A percentile compares a stretch with the other conserved stretches of the same genome.
phyloP scores from a whole-genome alignment of 2,113 vertebrate genomes.

The Toxotes chatareus region DNA sequence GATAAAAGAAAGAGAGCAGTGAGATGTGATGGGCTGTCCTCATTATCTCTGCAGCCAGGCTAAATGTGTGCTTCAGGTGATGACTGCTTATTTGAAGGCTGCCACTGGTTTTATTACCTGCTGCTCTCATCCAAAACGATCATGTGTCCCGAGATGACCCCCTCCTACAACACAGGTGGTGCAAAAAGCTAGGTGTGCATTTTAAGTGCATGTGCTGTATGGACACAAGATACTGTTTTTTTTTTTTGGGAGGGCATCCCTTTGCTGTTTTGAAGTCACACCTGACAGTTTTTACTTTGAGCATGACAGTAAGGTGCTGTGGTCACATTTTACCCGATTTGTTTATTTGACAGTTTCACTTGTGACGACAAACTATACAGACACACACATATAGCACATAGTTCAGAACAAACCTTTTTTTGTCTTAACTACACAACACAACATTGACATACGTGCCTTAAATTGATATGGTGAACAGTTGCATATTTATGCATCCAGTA shows the following conservation, averaged over 20 bases:
- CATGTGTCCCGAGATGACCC: conserved; percentile 3
- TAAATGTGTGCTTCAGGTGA: conserved; percentile 38
- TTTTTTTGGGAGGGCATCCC: neutral
- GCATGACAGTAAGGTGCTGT: neutral
- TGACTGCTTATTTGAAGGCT: conserved; percentile 23
- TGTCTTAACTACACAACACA: neutral
- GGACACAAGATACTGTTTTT: neutral
- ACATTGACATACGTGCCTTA: neutral
- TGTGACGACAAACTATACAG: neutral
- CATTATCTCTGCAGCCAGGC: conserved; percentile 48
- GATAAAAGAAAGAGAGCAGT: conserved; percentile 62
- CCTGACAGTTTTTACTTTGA: too few species aligned
- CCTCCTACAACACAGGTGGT: neutral
- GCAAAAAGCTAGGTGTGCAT: conserved; percentile 5
- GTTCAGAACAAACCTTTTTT: neutral
- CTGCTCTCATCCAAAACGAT: conserved; percentile 37
- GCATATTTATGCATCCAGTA: neutral
- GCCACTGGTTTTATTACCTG: conserved; percentile 17
- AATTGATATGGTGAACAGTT: neutral
- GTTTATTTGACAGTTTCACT: neutral
- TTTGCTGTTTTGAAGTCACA: too few species aligned
- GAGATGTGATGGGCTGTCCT: conserved; percentile 54
- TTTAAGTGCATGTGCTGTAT: neutral
- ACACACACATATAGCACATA: neutral
- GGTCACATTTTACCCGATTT: neutral